Conservation (phyloP, 2,888 invertebrate genomes). For the Stenodera caucasica region DNA sequence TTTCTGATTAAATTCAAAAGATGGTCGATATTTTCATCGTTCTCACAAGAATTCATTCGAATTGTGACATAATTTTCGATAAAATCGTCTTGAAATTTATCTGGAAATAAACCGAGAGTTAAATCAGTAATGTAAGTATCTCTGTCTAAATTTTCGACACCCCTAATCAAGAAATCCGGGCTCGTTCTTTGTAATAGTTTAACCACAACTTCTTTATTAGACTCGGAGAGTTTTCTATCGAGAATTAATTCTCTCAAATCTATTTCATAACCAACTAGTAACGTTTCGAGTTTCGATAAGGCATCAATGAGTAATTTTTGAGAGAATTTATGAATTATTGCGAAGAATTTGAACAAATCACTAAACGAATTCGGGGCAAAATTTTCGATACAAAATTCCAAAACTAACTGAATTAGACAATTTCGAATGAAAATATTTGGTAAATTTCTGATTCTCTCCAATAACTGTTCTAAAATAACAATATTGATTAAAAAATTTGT, state of each 20-base stretch:
- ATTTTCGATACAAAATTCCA: conserved; percentile 1
- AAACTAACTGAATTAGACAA: conserved; percentile 31
- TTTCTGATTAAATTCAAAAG: conserved; percentile 8
- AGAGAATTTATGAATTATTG: not conserved
- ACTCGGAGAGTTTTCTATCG: not conserved
- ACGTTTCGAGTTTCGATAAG: not conserved
- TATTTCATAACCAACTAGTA: not conserved
- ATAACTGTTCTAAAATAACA: conserved; percentile 23
- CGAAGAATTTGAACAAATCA: conserved; percentile 10
- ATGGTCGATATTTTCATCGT: conserved; percentile 7
- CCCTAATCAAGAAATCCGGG: not conserved
- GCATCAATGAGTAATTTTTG: not conserved
- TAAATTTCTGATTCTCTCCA: conserved; percentile 30
- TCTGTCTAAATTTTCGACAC: not conserved
- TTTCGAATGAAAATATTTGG: conserved; percentile 42
- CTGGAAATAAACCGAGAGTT: not conserved
- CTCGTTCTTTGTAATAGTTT: not conserved
- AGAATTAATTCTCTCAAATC: not conserved
- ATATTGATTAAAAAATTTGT: conserved; percentile 14
- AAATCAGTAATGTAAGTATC: not conserved
- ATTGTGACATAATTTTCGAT: conserved; percentile 1
- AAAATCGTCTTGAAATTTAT: not conserved
- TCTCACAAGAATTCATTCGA: conserved; percentile 2
- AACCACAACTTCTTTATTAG: not conserved
- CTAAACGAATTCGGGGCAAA: not conserved